Evolutionary conservation across 1,140 invertebrate species (phyloP).

Genomic region (Bombus superbus): DNA sequence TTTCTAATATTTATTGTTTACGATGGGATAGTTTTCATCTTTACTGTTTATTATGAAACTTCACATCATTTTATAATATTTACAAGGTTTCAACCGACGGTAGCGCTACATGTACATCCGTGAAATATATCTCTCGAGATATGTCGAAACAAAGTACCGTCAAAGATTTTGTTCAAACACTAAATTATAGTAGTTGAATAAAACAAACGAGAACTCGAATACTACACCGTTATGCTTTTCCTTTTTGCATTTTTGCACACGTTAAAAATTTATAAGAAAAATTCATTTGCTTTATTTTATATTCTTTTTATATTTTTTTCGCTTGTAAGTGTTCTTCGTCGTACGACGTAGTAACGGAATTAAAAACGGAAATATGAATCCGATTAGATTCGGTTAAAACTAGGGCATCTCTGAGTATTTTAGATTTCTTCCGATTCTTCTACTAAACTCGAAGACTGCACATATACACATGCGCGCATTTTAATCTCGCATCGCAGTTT

Average conservation of each 20-base stretch:
- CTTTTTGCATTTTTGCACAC: neutral
- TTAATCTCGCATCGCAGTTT: conserved; percentile 65
- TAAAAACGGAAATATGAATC: conserved; percentile 34
- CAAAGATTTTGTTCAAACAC: no score
- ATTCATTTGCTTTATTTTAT: neutral
- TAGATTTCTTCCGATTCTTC: conserved; percentile 50
- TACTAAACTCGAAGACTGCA: conserved; percentile 62
- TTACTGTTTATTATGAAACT: neutral
- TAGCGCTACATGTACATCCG: no score
- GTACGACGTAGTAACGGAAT: neutral
- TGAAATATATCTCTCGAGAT: no score
- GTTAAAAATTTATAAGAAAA: neutral
- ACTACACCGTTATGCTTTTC: neutral
- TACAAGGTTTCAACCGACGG: no score
- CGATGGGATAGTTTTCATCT: neutral
- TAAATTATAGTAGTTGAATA: no score
- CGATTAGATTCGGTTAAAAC: conserved; percentile 38
- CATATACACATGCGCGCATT: conserved; percentile 9
- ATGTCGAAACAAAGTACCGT: no score
- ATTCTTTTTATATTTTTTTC: neutral
- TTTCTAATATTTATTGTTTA: neutral
- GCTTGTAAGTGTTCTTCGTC: neutral
- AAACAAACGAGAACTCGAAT: neutral
- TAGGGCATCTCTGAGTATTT: conserved; percentile 25
- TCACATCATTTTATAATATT: neutral